Conservation (phyloP, 1,140 invertebrate genomes). For the Drosophila sucinea region DNA sequence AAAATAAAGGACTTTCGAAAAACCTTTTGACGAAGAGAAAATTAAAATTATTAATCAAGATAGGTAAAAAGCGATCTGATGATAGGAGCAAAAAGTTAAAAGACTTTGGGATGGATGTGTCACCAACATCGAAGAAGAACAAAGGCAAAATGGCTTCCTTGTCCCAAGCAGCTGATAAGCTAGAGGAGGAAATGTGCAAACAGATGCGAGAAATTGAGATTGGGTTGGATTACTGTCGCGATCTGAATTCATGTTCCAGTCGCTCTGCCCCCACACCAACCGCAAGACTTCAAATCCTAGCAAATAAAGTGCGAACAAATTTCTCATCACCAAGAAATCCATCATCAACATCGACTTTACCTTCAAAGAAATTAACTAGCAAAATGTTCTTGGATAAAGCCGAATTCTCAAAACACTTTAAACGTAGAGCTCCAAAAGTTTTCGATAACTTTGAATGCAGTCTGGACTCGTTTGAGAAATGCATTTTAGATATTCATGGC, state of each 20-base stretch:
- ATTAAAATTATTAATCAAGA: background rate
- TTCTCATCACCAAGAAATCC: background rate
- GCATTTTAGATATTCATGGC: background rate
- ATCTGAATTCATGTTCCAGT: background rate
- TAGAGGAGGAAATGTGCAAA: background rate
- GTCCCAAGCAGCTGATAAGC: background rate
- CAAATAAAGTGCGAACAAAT: background rate
- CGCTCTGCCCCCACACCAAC: background rate
- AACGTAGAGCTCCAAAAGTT: background rate
- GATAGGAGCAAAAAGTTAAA: background rate
- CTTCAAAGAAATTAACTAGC: background rate
- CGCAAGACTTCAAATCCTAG: background rate
- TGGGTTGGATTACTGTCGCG: background rate
- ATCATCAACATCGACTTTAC: background rate
- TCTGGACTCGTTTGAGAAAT: background rate
- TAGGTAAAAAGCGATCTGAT: background rate
- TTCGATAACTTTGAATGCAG: background rate
- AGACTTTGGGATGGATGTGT: too few relatives aligned
- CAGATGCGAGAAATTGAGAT: background rate
- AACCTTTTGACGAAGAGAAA: background rate
- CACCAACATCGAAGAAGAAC: too few relatives aligned
- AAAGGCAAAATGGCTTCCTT: background rate
- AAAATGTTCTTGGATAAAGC: background rate
- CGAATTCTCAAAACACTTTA: background rate
- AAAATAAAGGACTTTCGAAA: background rate